Evolutionary conservation across 1,140 invertebrate species (phyloP), one percentile per base, ranked within the genome.

Genomic region (Armadillidium nasatum): DNA sequence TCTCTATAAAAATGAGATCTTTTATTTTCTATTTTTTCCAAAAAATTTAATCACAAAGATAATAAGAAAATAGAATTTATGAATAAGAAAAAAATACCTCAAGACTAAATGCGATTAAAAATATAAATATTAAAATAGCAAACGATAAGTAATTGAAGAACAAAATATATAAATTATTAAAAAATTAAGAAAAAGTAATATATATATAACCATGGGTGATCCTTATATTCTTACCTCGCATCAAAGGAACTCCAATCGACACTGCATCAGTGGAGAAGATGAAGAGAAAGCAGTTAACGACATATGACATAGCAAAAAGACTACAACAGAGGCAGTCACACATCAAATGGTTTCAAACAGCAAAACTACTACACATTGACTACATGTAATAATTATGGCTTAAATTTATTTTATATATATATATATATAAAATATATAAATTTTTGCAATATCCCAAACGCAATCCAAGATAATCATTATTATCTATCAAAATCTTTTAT

Each of bases 281-380:
- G 6, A 44, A 71, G n/a, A 44, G 15, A 44, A 19, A 60, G 21
- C 23, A 71, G 44, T 6, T 43, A 71, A 0, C 11, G 10, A 71
- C 19, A 71, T 10, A 71, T 44, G 70, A 44, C 23, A 15, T 43
- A 44, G 44, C 70, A n/a, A 71, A 15, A 22, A 71, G 69, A 71
- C 11, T 71, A 71, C 70, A 71, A 71, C 70, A 60, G 50, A 15
- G 50, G 50, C 50, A 60, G 50, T 60, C 50, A 60, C 50, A 60
- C 50, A 60, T 19, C 50, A 60, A 60, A 60, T 33, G 33, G 50
- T 15, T 15, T 19, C 50, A 60, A 60, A 60, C 50, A 19, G 19
- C 50, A 60, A 33, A 33, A 33, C 33, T 33, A 60, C 50, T 60
- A 60, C 50, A 60, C 50, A 60, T 60, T 13, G 50, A 60, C 50